Conservation (phyloP, 2,888 invertebrate species). For the Synergus itoensis region DNA sequence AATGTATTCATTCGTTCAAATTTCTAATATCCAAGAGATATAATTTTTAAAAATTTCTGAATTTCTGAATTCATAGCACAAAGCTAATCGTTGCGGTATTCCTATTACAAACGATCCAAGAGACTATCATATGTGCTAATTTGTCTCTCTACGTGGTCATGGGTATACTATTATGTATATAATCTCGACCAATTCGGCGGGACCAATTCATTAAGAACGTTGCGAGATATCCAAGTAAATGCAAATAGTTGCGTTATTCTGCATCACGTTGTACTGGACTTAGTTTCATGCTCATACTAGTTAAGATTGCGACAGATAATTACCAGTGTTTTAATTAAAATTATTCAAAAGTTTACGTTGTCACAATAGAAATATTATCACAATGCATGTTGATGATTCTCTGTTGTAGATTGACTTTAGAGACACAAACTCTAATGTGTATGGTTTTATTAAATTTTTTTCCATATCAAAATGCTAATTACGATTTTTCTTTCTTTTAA, state of each 20-base stretch:
- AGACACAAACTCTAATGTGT: too few species aligned
- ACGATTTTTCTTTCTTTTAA: too few species aligned
- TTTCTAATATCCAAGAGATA: too few species aligned
- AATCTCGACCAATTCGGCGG: conserved; percentile 16
- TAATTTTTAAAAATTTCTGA: too few species aligned
- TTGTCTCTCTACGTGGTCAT: conserved; percentile 27
- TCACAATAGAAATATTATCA: background rate
- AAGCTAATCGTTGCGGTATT: too few species aligned
- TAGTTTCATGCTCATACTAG: conserved; percentile 4
- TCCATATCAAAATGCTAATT: too few species aligned
- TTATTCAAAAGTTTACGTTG: background rate
- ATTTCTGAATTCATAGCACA: too few species aligned
- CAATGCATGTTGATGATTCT: too few species aligned
- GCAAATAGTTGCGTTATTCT: conserved; percentile 32
- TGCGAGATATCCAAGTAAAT: conserved; percentile 27
- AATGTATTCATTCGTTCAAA: too few species aligned
- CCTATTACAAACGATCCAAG: background rate
- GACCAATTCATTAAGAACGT: conserved; percentile 36
- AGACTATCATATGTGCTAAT: conserved; percentile 15
- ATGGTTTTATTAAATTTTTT: too few species aligned
- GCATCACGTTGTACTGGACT: background rate
- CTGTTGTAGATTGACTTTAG: too few species aligned
- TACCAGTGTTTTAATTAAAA: conserved; percentile 24
- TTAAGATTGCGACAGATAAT: conserved; percentile 25
- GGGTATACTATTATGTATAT: background rate